Evolutionary conservation across 2,797 vertebrate genomes (phyloP).

Genomic region (Pampus argenteus): DNA sequence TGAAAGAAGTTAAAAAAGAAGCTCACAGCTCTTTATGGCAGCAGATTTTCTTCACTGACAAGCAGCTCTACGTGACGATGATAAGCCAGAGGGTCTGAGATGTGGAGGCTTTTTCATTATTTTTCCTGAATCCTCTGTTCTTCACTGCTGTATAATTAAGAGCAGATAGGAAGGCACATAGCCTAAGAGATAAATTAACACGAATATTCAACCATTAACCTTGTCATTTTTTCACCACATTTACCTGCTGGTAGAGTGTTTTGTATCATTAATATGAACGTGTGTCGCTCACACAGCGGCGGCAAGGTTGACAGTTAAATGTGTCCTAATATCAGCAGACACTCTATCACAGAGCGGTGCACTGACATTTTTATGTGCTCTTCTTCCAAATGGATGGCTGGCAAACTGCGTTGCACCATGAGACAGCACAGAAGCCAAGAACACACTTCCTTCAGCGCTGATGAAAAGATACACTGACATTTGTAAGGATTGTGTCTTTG

Average conservation of each 20-base stretch:
- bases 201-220: conserved; percentile 49
- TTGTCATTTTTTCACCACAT: conserved; percentile 34
- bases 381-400: conserved; percentile 62
- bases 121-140: conserved; percentile 43
- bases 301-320: conserved; percentile 6
- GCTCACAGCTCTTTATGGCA: not conserved
- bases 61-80: conserved; percentile 23
- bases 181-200: conserved; percentile 51
- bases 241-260: conserved; percentile 24
- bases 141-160: conserved; percentile 44
- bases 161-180: conserved; percentile 34
- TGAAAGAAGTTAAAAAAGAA: not conserved
- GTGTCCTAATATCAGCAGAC: conserved; percentile 33
- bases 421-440: conserved; percentile 51
- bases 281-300: not conserved
- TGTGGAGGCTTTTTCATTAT: conserved; percentile 32
- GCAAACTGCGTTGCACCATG: conserved; percentile 40
- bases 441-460: conserved; percentile 50
- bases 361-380: conserved; percentile 67
- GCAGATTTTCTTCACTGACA: conserved; percentile 16
- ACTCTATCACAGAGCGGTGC: conserved; percentile 55
- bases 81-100: conserved; percentile 16
- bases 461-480: conserved; percentile 70
- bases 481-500: conserved; percentile 63
- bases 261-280: not conserved